phyloP scores from a whole-genome alignment of 2,113 vertebrate species.

The Erythrocercus mccallii region DNA sequence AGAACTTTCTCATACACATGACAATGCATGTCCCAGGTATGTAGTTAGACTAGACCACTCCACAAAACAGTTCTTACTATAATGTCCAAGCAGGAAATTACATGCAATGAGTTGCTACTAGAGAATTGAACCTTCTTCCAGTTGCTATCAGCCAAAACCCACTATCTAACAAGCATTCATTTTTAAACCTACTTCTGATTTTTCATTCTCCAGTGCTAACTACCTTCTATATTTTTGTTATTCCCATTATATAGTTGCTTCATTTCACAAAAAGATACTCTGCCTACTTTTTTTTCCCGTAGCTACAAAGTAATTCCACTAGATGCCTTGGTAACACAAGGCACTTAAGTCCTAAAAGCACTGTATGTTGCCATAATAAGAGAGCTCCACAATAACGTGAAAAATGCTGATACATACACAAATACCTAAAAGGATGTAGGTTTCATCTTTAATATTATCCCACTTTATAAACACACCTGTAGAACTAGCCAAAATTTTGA shows the following conservation, averaged over 20 bases:
- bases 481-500: not conserved
- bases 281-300: not conserved
- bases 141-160: not conserved
- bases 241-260: not conserved
- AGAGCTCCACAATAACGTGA: not conserved
- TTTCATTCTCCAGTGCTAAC: not conserved
- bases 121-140: not conserved
- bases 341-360: not conserved
- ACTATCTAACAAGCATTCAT: not conserved
- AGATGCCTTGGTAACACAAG: not conserved
- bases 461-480: not conserved
- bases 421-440: not conserved
- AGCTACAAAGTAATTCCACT: not conserved
- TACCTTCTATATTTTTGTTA: not conserved
- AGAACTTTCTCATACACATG: not conserved
- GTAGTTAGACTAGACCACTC: not conserved
- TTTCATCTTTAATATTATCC: not conserved
- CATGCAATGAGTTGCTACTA: not conserved
- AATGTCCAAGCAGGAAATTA: not conserved
- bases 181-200: not conserved
- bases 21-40: not conserved
- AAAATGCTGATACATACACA: not conserved
- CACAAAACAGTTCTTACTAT: not conserved
- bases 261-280: not conserved
- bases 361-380: not conserved